Evolutionary conservation across 2,113 vertebrate species (phyloP), one percentile per base, ranked within the genome.

Genomic region (Festucalex cinctus): DNA sequence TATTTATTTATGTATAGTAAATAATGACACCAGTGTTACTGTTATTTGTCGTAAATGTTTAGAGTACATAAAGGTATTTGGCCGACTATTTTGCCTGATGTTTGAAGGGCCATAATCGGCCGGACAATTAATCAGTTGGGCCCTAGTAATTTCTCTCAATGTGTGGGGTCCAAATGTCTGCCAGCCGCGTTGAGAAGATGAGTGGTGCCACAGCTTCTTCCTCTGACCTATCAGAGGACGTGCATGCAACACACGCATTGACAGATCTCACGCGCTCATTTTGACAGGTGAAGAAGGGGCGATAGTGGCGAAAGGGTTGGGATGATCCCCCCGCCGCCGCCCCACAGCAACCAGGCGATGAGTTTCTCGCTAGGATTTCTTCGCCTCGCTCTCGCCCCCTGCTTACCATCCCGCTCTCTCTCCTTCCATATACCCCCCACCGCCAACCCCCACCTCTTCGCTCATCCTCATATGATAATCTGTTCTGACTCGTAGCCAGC

Each of bases 401-500:
- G 70, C 79, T 72, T 82, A 70, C 73, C 77, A 71, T 79, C 75
- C 70, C 48, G 28, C 70, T 56, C 28, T 74, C 70, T 60, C 68
- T 65, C 59, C 46, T 61, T 58, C 57, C 46, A 35, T 63, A 43
- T 44, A 36, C 56, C 44, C 56, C 35, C 61, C 44, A 46, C 49
- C 56, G 41, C 20, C 43, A 71, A 75, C 66, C 73, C 73, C 74
- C 78, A 75, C 68, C 81, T 82, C 80, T 76, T 83, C 79, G 75
- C 85, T 88, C 84, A 88, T 87, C 85, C 89, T 83, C 88, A 84
- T 88, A 89, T 88, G 88, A 88, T 91, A 91, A 92, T 92, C 90
- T 91, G 85, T 87, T 92, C 91, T 89, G 89, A 86, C 90, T 84
- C 87, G 86, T 83, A 89, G 90, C 88, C 91, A 92, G 90, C 91